Conservation (phyloP, 2,113 vertebrate species). For the Haemorhous mexicanus region DNA sequence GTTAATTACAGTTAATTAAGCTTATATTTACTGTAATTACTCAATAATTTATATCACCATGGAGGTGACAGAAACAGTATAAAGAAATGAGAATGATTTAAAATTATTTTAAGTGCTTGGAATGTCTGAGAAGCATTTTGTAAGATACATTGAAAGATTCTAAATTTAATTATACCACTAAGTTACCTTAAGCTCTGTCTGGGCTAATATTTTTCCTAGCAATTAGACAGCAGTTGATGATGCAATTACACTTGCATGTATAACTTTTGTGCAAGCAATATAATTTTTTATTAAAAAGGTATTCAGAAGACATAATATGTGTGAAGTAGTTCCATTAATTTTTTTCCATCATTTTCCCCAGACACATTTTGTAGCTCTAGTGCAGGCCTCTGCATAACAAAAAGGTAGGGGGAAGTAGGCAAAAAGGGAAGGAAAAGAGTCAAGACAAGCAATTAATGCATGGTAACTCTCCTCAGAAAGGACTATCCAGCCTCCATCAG, state of each 20-base stretch:
- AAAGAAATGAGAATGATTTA: not conserved
- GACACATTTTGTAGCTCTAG: not conserved
- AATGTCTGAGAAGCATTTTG: not conserved
- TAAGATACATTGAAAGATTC: slow-evolving; percentile 1
- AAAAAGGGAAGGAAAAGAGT: not conserved
- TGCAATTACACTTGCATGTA: not conserved
- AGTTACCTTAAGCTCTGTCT: not conserved
- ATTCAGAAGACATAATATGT: not conserved
- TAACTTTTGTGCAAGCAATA: not conserved
- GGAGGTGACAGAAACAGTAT: not conserved
- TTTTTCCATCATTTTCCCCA: not conserved
- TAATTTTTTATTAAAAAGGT: not conserved
- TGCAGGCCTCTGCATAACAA: not conserved
- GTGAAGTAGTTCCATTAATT: not conserved
- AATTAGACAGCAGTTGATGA: slow-evolving; percentile 1
- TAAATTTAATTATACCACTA: slow-evolving; percentile 11
- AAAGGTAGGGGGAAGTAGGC: not conserved
- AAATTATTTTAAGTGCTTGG: not conserved
- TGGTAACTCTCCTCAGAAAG: not conserved
- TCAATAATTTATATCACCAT: not conserved
- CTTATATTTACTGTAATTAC: slow-evolving; percentile 43
- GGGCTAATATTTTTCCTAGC: not conserved
- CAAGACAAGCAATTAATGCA: not conserved
- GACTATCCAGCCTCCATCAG: not conserved
- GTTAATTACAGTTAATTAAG: slow-evolving; percentile 40